phyloP scores from a whole-genome alignment of 2,113 vertebrate species.

The Talpa occidentalis region DNA sequence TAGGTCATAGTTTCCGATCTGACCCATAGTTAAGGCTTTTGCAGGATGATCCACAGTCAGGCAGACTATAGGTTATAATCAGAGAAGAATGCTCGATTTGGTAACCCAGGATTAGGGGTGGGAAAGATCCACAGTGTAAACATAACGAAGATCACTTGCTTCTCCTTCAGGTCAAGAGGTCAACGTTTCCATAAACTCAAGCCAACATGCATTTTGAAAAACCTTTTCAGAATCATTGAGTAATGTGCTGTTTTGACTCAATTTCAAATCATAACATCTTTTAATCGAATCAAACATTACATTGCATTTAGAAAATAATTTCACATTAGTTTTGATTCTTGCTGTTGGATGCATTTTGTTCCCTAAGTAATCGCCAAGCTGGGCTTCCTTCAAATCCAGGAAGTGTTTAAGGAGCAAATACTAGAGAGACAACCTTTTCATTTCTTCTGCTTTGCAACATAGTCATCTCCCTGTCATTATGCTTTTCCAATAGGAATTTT shows the following conservation, averaged over 20 bases:
- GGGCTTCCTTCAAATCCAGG: slow-evolving; percentile 69
- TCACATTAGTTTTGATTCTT: slow-evolving; percentile 69
- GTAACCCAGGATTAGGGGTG: slow-evolving; percentile 44
- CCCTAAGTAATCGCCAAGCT: slow-evolving; percentile 65
- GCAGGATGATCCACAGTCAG: slow-evolving; percentile 46
- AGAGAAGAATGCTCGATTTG: slow-evolving; percentile 74
- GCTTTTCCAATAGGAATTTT: neutral
- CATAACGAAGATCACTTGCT: slow-evolving; percentile 77
- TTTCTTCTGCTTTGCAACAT: neutral
- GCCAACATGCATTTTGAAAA: slow-evolving; percentile 80
- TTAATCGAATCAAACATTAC: slow-evolving; percentile 84
- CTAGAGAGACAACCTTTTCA: slow-evolving; percentile 37
- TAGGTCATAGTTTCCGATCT: slow-evolving; percentile 14
- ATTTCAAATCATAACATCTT: slow-evolving; percentile 82
- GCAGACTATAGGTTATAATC: slow-evolving; percentile 68
- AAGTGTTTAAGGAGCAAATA: slow-evolving; percentile 53
- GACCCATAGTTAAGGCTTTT: slow-evolving; percentile 21
- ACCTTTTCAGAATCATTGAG: slow-evolving; percentile 77
- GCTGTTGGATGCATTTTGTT: slow-evolving; percentile 71
- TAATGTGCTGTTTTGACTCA: slow-evolving; percentile 82
- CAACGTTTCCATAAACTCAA: slow-evolving; percentile 80
- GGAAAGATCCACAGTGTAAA: slow-evolving; percentile 36
- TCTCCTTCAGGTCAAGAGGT: slow-evolving; percentile 83
- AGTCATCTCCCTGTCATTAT: neutral
- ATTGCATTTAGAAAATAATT: slow-evolving; percentile 83